Base-by-base conservation (phyloP, 37 sponge, comb jelly and placozoan genomes). In the Cladorhizidae sp. region DNA sequence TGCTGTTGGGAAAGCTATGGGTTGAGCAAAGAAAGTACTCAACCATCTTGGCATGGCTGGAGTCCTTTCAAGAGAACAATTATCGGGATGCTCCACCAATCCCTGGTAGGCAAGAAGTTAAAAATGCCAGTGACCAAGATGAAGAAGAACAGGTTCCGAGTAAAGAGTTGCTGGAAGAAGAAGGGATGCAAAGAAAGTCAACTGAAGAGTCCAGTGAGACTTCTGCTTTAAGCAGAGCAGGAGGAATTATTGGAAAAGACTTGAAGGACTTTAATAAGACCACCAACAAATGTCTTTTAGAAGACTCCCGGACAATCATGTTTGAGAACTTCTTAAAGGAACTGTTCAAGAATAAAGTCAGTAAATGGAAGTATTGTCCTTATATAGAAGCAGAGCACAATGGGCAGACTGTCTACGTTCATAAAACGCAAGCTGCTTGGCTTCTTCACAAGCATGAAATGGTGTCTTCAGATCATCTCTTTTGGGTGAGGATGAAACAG, bases 361-460 rank as follows among this genome's bases (percentile, higher is more conserved):
- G 11, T 56, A 76, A 71, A 29, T 26, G 37, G 0, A 76, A 88
- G 56, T 37, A 64, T 25, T 76, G 26, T 29, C 88, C 64, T 35
- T 88, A 45, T 70, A 64, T 88, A 40, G 55, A 64, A 50, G 33
- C 81, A 0, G 6, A 59, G 15, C 65, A 63, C 42, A 40, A 76
- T 70, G 73, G 73, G 7, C 35, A 64, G 41, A 40, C 64, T 25
- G 17, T 83, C 1, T 83, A 40, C 70, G 78, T 75, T 57, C 21
- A 35, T 68, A 88, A 88, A 37, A 83, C 83, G 6, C 82, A 83
- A 31, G 83, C 75, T 56, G 89, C 83, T 71, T 88, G 89, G 89
- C 61, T 88, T 0, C 52, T 88, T 11, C 74, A 82, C 21, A 84
- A 88, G 64, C 80, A 78, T 36, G 83, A 88, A 52, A 43, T 83